A percentile compares a stretch with the other conserved stretches of the same genome.
phyloP scores from a whole-genome alignment of 2,113 vertebrate species.

The Callocephalon fimbriatum region DNA sequence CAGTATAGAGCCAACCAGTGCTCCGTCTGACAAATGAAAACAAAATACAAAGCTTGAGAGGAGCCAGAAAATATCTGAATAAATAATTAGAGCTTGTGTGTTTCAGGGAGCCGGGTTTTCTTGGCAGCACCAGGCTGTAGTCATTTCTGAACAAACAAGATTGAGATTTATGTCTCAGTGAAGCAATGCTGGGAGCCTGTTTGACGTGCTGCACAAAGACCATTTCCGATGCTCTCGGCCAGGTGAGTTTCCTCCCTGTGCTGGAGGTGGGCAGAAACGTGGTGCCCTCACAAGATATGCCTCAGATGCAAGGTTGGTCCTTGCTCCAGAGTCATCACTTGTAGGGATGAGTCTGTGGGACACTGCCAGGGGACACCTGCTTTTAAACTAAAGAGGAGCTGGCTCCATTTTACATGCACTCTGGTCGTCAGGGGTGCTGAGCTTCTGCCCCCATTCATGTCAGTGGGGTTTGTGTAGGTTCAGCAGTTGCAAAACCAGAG shows the following conservation, averaged over 20 bases:
- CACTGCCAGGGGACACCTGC: background rate
- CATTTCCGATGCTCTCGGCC: background rate
- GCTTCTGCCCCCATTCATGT: background rate
- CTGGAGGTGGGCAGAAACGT: background rate
- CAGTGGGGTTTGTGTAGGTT: background rate
- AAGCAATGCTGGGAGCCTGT: slow-evolving; percentile 35
- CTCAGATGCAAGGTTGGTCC: accelerated
- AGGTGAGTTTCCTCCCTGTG: background rate
- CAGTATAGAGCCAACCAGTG: slow-evolving; percentile 24
- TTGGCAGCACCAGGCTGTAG: slow-evolving; percentile 24
- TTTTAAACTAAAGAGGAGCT: background rate
- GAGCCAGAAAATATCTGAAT: slow-evolving; percentile 60
- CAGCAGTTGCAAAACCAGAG: background rate
- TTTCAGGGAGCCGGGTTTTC: slow-evolving; percentile 31
- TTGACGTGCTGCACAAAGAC: slow-evolving; percentile 7
- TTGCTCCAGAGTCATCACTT: background rate
- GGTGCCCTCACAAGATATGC: background rate
- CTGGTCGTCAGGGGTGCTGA: background rate
- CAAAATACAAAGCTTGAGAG: slow-evolving; percentile 50
- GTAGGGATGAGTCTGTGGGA: background rate
- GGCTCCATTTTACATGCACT: accelerated
- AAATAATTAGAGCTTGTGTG: slow-evolving; percentile 43
- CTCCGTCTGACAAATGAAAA: slow-evolving; percentile 59
- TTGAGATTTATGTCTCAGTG: slow-evolving; percentile 38
- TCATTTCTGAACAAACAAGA: slow-evolving; percentile 74